These are phyloP conservation scores for Trachelus troglodyta DNA, from an alignment of 2,888 invertebrate genomes.

Conservation along the genomic window DNA sequence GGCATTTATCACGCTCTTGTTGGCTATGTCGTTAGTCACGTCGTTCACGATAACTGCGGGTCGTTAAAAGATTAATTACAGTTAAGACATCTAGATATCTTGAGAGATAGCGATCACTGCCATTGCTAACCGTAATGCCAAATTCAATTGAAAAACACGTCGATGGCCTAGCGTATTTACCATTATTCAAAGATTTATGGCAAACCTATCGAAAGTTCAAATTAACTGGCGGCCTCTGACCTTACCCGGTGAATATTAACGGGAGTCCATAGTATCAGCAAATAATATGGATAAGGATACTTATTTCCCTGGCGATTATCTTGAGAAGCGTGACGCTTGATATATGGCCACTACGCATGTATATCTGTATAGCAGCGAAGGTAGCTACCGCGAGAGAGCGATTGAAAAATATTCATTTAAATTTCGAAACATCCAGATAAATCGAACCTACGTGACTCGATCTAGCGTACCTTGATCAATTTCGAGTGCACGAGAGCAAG, in stretches of 20 bases:
- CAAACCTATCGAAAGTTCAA: neutral
- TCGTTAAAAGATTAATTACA: neutral
- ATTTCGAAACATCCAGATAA: neutral
- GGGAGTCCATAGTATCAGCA: neutral
- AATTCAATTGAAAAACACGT: neutral
- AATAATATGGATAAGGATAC: neutral
- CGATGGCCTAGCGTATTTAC: neutral
- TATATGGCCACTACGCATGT: neutral
- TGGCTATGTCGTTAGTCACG: constrained; percentile 48
- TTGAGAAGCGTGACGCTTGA: neutral
- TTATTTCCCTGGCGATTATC: neutral
- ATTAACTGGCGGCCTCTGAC: too few relatives aligned
- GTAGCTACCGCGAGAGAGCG: neutral
- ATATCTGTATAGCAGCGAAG: neutral
- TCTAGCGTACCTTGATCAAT: neutral
- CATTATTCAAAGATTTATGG: neutral
- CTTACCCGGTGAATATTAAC: neutral
- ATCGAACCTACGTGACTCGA: neutral
- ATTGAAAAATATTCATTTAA: neutral
- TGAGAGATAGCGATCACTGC: neutral
- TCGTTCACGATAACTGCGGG: constrained; percentile 56
- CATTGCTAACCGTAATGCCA: neutral
- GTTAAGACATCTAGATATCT: neutral
- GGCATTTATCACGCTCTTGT: constrained; percentile 51
- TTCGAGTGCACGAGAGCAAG: neutral